Evolutionary conservation across 2,888 invertebrate species (phyloP).

Genomic region (Ashinkailepas kermadecensis): DNA sequence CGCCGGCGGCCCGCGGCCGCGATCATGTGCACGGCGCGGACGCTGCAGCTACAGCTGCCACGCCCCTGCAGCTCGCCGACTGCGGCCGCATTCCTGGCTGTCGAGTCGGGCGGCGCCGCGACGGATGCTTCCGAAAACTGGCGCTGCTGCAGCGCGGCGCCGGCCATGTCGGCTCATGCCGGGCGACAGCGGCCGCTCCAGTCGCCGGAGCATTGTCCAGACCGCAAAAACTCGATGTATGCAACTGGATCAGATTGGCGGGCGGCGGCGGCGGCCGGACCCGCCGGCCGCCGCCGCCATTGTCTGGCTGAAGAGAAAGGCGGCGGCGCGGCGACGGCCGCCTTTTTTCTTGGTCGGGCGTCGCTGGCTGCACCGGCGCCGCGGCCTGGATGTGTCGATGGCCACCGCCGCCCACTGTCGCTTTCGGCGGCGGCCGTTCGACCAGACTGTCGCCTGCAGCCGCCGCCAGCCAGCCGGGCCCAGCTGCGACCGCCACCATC

Average conservation of each 20-base stretch:
- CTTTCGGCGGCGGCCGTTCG: too few relatives aligned
- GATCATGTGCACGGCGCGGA: too few relatives aligned
- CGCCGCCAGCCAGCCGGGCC: too few relatives aligned
- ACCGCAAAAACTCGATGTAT: constrained; percentile 5
- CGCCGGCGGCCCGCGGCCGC: too few relatives aligned
- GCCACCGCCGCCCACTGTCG: too few relatives aligned
- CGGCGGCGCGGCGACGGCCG: neutral
- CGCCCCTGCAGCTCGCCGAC: neutral
- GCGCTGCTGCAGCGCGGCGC: neutral
- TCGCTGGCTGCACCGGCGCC: too few relatives aligned
- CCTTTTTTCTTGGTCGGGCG: constrained; percentile 24
- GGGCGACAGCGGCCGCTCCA: neutral
- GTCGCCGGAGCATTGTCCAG: neutral
- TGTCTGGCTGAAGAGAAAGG: neutral
- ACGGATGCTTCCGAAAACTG: neutral
- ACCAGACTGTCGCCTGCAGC: too few relatives aligned
- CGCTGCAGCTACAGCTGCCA: too few relatives aligned
- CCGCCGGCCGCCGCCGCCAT: neutral
- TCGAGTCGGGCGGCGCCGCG: neutral
- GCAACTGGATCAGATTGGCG: constrained; percentile 3
- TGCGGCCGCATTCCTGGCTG: neutral
- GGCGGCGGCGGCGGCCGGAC: neutral
- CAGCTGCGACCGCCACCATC: too few relatives aligned
- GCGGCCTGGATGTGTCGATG: too few relatives aligned
- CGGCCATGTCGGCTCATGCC: neutral